These are phyloP conservation scores for Chionomys nivalis DNA, from an alignment of 2,113 vertebrate genomes.

Conservation along the genomic window DNA sequence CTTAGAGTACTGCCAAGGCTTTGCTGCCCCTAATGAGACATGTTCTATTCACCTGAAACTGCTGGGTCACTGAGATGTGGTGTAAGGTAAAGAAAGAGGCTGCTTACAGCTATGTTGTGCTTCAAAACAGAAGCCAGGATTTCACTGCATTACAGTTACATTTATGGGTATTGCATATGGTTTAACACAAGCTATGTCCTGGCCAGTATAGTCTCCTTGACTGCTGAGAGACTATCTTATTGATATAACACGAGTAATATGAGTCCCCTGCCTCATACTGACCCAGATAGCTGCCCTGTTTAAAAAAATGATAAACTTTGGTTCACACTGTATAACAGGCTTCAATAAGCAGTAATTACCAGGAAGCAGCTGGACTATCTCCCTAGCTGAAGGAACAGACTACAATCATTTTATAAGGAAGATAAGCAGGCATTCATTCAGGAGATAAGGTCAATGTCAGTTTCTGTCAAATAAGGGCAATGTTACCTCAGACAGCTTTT, in stretches of 20 bases:
- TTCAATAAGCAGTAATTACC: slow-evolving; percentile 45
- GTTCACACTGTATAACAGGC: background rate
- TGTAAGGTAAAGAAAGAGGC: slow-evolving; percentile 31
- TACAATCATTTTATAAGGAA: slow-evolving; percentile 20
- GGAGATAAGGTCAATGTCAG: slow-evolving; percentile 20
- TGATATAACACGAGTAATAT: background rate
- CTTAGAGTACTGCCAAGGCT: background rate
- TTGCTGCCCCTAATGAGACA: background rate
- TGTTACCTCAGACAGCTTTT: background rate
- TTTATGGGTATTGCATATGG: background rate
- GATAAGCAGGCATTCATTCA: slow-evolving; percentile 34
- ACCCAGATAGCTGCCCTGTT: background rate
- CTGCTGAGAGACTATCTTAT: background rate
- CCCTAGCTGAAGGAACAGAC: slow-evolving; percentile 22
- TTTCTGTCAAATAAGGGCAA: slow-evolving; percentile 51
- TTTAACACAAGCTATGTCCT: background rate
- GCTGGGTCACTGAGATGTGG: background rate
- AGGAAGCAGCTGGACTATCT: slow-evolving; percentile 56
- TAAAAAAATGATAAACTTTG: slow-evolving; percentile 56
- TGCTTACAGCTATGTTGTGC: background rate
- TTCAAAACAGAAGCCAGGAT: slow-evolving; percentile 6
- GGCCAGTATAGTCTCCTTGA: background rate
- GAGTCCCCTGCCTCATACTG: background rate
- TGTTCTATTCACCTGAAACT: slow-evolving; percentile 51
- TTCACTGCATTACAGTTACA: background rate